phyloP scores from a whole-genome alignment of 2,888 invertebrate genomes.

The Drosophila meridiana region DNA sequence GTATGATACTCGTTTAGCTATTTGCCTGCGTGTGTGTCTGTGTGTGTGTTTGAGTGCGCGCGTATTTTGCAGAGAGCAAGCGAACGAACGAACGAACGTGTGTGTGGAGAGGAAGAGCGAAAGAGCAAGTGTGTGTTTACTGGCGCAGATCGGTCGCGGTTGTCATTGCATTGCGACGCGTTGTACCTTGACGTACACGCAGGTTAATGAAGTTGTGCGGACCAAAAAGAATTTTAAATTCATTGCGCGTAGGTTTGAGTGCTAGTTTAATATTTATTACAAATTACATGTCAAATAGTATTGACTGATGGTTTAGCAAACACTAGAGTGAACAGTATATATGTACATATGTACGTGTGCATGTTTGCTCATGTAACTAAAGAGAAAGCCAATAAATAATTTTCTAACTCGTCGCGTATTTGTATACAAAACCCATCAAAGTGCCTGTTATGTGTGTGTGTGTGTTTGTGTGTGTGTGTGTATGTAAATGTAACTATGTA shows the following conservation, averaged over 20 bases:
- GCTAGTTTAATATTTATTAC: slow-evolving; percentile 42
- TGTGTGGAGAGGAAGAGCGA: slow-evolving; percentile 17
- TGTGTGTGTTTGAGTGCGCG: neutral
- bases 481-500: neutral
- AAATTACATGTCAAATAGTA: slow-evolving; percentile 31
- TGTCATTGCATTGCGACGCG: slow-evolving; percentile 46
- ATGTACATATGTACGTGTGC: neutral
- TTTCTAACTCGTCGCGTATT: slow-evolving; percentile 37
- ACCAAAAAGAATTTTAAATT: slow-evolving; percentile 22
- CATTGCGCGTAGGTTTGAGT: slow-evolving; percentile 29
- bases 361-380: slow-evolving; percentile 17
- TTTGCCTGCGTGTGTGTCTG: slow-evolving; percentile 1
- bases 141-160: slow-evolving; percentile 59
- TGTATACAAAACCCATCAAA: slow-evolving; percentile 23
- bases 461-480: neutral
- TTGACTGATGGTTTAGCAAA: slow-evolving; percentile 27
- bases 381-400: slow-evolving; percentile 52
- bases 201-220: slow-evolving; percentile 41
- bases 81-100: slow-evolving; percentile 17
- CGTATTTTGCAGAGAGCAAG: slow-evolving; percentile 26
- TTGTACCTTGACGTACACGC: slow-evolving; percentile 36
- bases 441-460: slow-evolving; percentile 5
- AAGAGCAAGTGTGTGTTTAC: slow-evolving; percentile 27
- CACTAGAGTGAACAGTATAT: slow-evolving; percentile 1
- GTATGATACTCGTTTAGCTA: slow-evolving; percentile 12